Evolutionary conservation across 1,140 invertebrate species (phyloP).

Genomic region (Zaprionus lachaisei): DNA sequence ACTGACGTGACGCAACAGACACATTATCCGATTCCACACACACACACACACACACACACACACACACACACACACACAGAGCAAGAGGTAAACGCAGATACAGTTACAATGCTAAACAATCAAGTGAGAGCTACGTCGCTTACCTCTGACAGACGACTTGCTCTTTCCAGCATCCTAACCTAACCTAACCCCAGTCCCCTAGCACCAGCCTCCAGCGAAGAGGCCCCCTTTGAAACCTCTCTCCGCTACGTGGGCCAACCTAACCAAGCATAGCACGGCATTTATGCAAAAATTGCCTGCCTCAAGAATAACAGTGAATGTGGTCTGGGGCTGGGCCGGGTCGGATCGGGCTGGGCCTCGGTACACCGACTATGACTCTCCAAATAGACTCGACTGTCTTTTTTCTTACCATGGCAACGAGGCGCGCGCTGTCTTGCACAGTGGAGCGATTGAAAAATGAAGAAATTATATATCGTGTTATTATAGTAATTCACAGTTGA

Average conservation of each 20-base stretch:
- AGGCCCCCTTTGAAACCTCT: not conserved
- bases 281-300: slow-evolving; percentile 72
- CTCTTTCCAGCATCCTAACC: slow-evolving; percentile 41
- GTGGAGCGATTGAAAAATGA: slow-evolving; percentile 17
- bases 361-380: slow-evolving; percentile 24
- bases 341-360: not conserved
- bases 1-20: slow-evolving; percentile 75
- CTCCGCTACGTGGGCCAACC: slow-evolving; percentile 27
- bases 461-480: not conserved
- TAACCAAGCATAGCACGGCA: slow-evolving; percentile 55
- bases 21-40: slow-evolving; percentile 63
- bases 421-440: slow-evolving; percentile 17
- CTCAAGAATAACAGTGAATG: slow-evolving; percentile 8
- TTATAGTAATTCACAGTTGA: not conserved
- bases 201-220: not conserved
- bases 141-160: slow-evolving; percentile 51
- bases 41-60: slow-evolving; percentile 19
- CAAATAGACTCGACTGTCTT: slow-evolving; percentile 64
- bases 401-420: slow-evolving; percentile 33
- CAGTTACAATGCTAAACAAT: slow-evolving; percentile 62
- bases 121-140: slow-evolving; percentile 48
- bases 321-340: not conserved
- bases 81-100: slow-evolving; percentile 5
- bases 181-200: slow-evolving; percentile 3
- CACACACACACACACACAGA: slow-evolving; percentile 12